Conservation (phyloP, 2,113 vertebrate species). For the Zeus faber region DNA sequence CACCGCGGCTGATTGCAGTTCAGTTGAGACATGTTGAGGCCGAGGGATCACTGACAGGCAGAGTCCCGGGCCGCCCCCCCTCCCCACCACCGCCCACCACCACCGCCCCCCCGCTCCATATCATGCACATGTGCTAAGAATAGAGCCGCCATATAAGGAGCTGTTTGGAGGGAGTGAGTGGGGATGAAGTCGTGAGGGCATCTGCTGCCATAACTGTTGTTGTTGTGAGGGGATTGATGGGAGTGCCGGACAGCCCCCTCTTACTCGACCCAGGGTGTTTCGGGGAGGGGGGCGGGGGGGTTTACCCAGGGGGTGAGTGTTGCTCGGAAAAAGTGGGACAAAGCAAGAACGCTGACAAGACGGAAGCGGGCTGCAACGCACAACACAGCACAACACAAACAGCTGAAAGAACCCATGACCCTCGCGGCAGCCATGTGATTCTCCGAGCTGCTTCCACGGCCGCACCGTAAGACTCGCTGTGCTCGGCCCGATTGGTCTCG, state of each 20-base stretch:
- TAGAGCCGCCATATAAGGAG: constrained; percentile 55
- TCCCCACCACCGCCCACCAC: background rate
- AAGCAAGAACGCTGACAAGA: too few species aligned
- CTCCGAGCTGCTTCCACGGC: constrained; percentile 4
- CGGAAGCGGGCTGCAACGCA: too few species aligned
- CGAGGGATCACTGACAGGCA: too few species aligned
- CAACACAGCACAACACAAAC: too few species aligned
- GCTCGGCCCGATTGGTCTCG: constrained; percentile 1
- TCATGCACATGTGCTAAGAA: constrained; percentile 50
- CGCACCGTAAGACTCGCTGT: background rate
- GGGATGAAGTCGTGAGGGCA: constrained; percentile 34
- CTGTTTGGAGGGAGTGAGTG: constrained; percentile 31
- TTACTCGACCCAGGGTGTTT: too few species aligned
- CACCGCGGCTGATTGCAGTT: too few species aligned
- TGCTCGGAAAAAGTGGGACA: too few species aligned
- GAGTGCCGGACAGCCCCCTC: too few species aligned
- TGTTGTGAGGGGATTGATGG: constrained; percentile 13
- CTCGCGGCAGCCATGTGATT: constrained; percentile 56
- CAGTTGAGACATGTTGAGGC: too few species aligned
- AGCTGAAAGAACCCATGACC: too few species aligned
- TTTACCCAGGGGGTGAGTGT: too few species aligned
- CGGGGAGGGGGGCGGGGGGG: too few species aligned
- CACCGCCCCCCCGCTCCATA: constrained; percentile 27
- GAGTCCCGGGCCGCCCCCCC: constrained; percentile 3
- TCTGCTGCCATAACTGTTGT: constrained; percentile 21